Evolutionary conservation across 2,888 invertebrate genomes (phyloP), one percentile per base, ranked within the genome.

Genomic region (Meloe dianella): DNA sequence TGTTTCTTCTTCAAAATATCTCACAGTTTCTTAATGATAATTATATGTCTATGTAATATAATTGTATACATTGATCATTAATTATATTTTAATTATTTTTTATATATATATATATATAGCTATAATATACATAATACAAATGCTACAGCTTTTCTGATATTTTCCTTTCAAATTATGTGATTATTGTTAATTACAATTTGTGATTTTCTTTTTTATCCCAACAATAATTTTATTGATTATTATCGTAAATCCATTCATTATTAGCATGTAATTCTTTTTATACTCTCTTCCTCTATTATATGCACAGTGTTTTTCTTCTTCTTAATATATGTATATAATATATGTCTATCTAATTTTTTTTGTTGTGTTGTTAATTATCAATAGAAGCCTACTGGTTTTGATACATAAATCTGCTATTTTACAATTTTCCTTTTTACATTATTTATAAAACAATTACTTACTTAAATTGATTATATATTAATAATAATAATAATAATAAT

Each of bases 41-140:
- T n/a, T n/a, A 54, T 60, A 57, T 32, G 41, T 51, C 30, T 65
- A 63, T 66, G 63, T 66, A 60, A 32, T 32, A 32, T 66, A 63
- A 29, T 56, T 24, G 70, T 74, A 67, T 72, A 73, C 72, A 73
- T 71, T 65, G 73, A 73, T 73, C 70, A 66, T 64, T 65, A 69
- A 70, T 67, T 65, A 10, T 32, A 29, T 32, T 32, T 32, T 8
- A 32, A 8, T 12, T 32, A 32, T 32, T 32, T 12, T 71, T 59
- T 59, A 30, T 14, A 56, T 61, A 54, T 56, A 57, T 35, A 51
- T 64, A 30, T 47, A 35, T 61, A 58, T 61, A 41, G n/a, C n/a
- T n/a, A n/a, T n/a, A n/a, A n/a, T n/a, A n/a, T n/a, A n/a, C 62
- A 66, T 60, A 60, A 64, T 66, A 66, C 66, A 66, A 66, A 66